These are phyloP conservation scores for Polymixis flavicincta DNA, from an alignment of 2,888 invertebrate species.

Conservation along the genomic window DNA sequence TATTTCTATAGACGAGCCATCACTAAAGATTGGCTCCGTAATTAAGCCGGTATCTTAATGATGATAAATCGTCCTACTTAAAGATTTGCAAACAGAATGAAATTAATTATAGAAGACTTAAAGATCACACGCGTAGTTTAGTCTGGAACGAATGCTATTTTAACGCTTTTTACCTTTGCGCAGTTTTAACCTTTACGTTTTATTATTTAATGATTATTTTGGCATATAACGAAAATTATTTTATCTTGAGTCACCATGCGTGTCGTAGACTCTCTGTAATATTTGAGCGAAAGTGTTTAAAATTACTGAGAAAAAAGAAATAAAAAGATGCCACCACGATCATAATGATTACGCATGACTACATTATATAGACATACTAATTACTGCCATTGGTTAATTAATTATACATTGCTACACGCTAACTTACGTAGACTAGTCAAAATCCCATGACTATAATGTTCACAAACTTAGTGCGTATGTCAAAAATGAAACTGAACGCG, in stretches of 20 bases:
- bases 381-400: constrained; percentile 17
- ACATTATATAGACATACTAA: constrained; percentile 26
- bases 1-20: background rate
- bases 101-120: constrained; percentile 31
- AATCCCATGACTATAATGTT: too few species aligned
- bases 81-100: constrained; percentile 37
- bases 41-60: background rate
- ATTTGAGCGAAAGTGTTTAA: constrained; percentile 53
- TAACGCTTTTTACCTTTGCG: constrained; percentile 6
- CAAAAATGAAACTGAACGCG: too few species aligned
- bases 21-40: constrained; percentile 21
- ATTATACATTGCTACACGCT: constrained; percentile 5
- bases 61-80: constrained; percentile 21
- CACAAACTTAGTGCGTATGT: too few species aligned
- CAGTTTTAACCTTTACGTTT: constrained; percentile 45
- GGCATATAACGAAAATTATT: constrained; percentile 24
- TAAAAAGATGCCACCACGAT: constrained; percentile 6
- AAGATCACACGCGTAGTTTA: constrained; percentile 37
- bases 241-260: constrained; percentile 16
- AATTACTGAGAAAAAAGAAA: constrained; percentile 35
- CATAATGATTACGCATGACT: constrained; percentile 26
- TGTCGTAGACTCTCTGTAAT: constrained; percentile 10
- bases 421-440: background rate
- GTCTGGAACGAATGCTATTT: constrained; percentile 39
- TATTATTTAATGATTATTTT: constrained; percentile 36